These are phyloP conservation scores for Litoditis marina DNA, from an alignment of 2,888 invertebrate species.

Conservation along the genomic window DNA sequence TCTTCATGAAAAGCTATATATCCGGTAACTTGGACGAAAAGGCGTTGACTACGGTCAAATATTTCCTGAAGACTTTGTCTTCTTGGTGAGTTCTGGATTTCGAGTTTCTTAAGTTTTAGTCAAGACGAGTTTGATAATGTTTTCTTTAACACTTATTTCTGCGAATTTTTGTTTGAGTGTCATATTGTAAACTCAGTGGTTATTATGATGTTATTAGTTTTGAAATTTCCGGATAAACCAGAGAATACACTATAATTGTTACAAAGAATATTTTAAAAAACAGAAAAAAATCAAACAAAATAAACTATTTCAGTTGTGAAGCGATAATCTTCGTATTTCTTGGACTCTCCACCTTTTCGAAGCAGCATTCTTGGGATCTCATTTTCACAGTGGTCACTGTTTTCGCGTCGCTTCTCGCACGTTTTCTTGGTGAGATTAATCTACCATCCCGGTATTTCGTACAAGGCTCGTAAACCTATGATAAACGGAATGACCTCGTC, in stretches of 20 bases:
- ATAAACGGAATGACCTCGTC: too few species aligned
- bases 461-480: too few species aligned
- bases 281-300: too few species aligned
- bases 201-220: too few species aligned
- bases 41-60: constrained; percentile 67
- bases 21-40: constrained; percentile 50
- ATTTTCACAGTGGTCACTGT: constrained; percentile 88
- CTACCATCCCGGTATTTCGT: too few species aligned
- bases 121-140: too few species aligned
- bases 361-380: constrained; percentile 88
- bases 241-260: too few species aligned
- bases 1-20: constrained; percentile 76
- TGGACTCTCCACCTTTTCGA: constrained; percentile 90
- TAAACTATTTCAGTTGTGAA: constrained; percentile 74
- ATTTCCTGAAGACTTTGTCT: constrained; percentile 96
- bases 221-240: too few species aligned
- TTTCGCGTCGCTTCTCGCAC: constrained; percentile 82
- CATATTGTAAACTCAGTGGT: background rate
- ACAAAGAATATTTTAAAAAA: too few species aligned
- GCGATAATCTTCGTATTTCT: constrained; percentile 99
- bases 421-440: constrained; percentile 75
- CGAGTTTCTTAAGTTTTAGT: too few species aligned
- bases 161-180: background rate
- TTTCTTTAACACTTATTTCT: too few species aligned
- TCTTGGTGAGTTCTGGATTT: constrained; percentile 70